Evolutionary conservation across 2,797 vertebrate species (phyloP), one percentile per base, ranked within the genome.

Genomic region (Microcaecilia unicolor): DNA sequence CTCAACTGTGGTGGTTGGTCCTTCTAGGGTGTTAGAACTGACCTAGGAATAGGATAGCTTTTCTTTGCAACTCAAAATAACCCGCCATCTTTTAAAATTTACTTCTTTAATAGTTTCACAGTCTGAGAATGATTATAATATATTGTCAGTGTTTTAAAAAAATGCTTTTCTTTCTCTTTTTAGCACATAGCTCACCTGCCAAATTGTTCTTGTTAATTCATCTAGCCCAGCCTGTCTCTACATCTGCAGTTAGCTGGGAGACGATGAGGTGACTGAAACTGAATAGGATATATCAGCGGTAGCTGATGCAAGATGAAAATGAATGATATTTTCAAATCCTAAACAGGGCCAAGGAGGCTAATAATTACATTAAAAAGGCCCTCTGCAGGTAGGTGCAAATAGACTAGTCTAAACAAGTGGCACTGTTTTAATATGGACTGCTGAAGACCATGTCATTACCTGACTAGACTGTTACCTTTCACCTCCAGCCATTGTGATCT

Each of bases 321-420:
- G 76, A 84, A 83, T 51, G 73, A 74, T 76, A 78, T 80, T 78
- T 82, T 80, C 76, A 63, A 65, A 78, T 64, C 63, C 70, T 64
- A 67, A 65, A 78, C 72, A 76, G 58, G 72, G 76, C 57, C 44
- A 70, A 71, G 53, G 72, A 76, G 72, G 74, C 79, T 77, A 83
- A 78, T 84, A 83, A 84, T 81, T 81, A 81, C 72, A 81, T 83
- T 82, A 80, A 83, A 83, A 83, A 82, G 78, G 78, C 81, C 79
- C 80, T 81, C 81, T 82, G 73, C 68, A 74, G 79, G 73, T 81
- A 83, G 80, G 83, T 85, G 83, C 68, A 81, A 84, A 84, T 85
- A 85, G 78, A 76, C 80, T 78, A 78, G 79, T 83, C 78, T 82
- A 84, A 83, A 84, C 75, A 85, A 81, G 78, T 62, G 70, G 54